These are phyloP conservation scores for Colaptes auratus DNA, from an alignment of 2,113 vertebrate genomes.

Conservation along the genomic window DNA sequence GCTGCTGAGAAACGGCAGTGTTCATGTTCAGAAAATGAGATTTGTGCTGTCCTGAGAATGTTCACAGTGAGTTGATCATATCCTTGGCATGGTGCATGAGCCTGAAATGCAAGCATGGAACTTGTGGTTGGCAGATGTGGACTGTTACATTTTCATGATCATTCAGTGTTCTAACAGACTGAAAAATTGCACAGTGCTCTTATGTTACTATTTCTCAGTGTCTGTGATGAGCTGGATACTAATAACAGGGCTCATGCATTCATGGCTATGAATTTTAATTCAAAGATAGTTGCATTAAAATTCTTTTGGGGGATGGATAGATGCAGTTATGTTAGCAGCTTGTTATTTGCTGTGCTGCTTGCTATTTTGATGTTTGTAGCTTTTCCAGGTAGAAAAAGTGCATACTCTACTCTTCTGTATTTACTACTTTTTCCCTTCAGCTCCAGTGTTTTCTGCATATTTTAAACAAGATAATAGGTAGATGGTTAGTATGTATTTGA, in stretches of 20 bases:
- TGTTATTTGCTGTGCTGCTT: not conserved
- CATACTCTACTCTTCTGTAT: not conserved
- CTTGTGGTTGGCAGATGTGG: not conserved
- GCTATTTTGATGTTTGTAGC: not conserved
- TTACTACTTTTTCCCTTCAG: not conserved
- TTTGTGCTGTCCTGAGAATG: not conserved
- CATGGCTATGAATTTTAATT: not conserved
- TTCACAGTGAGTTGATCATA: not conserved
- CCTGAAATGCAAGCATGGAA: not conserved
- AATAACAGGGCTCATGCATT: not conserved
- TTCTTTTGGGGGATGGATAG: not conserved
- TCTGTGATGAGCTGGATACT: not conserved
- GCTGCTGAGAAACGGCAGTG: not conserved
- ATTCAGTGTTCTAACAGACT: not conserved
- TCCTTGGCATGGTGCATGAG: not conserved
- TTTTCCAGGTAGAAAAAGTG: constrained; percentile 12
- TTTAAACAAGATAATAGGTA: not conserved
- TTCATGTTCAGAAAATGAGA: not conserved
- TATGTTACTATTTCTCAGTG: not conserved
- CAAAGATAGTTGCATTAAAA: not conserved
- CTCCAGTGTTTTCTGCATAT: not conserved
- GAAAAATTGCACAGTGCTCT: not conserved
- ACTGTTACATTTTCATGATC: not conserved
- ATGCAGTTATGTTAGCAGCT: not conserved
- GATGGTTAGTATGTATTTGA: constrained; percentile 32